Base-by-base conservation (phyloP, 2,888 invertebrate genomes). In the Ornithoptera priamus region DNA sequence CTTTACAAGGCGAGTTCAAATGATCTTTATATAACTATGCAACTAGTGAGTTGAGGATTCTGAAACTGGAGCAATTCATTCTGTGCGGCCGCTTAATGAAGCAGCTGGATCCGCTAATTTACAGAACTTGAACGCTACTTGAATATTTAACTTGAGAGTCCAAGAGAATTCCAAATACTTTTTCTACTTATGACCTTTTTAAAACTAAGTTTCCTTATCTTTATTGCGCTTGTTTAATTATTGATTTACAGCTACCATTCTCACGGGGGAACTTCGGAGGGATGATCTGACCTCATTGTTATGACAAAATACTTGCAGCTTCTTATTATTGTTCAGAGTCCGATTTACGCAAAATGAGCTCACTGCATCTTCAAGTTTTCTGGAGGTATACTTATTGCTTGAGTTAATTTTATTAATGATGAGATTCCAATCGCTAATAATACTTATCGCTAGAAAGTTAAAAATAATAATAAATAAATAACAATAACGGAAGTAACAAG, bases 21-120 rank as follows among this genome's bases (percentile, higher is more conserved):
- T 50, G 50, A 66, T 66, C 46, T 62, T 66, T 65, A 70, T 66
- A 66, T 66, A 65, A 62, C 62, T 69, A 69, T 58, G 70, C 50
- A 53, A 66, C 68, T 66, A 69, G 72, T 67, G 42, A 66, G 59
- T 66, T 58, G 65, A 69, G 72, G 74, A 66, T 71, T 57, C 66
- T 70, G 64, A 62, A 79, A 82, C 78, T 74, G 77, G 76, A 72
- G 74, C 77, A 68, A 81, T 83, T 79, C 77, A 81, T 77, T 71
- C 73, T 70, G 61, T 71, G 75, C 67, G 75, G 77, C 74, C 62
- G 73, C 64, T 75, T 80, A 80, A 80, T 80, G 78, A 80, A 79
- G 76, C 77, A 71, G 77, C 75, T 77, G 78, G 71, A 75, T 72
- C 71, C 74, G 70, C 78, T 81, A 80, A 84, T 83, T 81, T 78